Conservation (phyloP, 2,888 invertebrate genomes). For the Lasioglossum figueresi region DNA sequence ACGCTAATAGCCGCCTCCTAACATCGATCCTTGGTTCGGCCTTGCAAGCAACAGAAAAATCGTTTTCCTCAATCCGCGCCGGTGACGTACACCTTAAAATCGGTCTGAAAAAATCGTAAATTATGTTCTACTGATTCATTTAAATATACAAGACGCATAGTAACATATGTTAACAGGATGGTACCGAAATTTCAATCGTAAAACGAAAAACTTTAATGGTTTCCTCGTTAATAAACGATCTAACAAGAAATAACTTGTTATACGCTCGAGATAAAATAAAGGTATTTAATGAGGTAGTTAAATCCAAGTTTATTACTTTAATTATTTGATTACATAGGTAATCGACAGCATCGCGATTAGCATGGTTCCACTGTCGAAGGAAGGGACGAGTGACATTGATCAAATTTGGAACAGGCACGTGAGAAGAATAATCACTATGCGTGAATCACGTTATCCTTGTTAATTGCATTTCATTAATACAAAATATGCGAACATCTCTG, state of each 20-base stretch:
- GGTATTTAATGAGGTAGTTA: neutral
- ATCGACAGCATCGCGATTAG: neutral
- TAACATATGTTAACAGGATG: neutral
- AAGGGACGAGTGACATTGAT: neutral
- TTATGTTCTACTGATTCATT: neutral
- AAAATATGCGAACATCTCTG: neutral
- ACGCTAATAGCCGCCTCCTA: slow-evolving; percentile 5
- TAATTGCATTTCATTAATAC: neutral
- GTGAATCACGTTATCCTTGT: neutral
- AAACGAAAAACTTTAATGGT: neutral
- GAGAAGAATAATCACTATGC: neutral
- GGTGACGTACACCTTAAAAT: neutral
- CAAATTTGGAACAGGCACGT: neutral
- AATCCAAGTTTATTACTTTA: neutral
- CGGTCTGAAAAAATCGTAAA: neutral
- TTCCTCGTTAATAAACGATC: neutral
- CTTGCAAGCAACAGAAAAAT: neutral
- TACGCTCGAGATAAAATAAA: neutral
- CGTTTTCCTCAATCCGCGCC: neutral
- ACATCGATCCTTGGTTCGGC: neutral
- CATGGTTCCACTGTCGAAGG: neutral
- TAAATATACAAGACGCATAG: neutral
- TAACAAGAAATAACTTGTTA: neutral
- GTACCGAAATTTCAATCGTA: neutral
- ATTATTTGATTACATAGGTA: no score